A percentile compares a stretch with the other conserved stretches of the same genome.
Evolutionary conservation across 2,113 vertebrate species (phyloP).

Genomic region (Festucalex cinctus): DNA sequence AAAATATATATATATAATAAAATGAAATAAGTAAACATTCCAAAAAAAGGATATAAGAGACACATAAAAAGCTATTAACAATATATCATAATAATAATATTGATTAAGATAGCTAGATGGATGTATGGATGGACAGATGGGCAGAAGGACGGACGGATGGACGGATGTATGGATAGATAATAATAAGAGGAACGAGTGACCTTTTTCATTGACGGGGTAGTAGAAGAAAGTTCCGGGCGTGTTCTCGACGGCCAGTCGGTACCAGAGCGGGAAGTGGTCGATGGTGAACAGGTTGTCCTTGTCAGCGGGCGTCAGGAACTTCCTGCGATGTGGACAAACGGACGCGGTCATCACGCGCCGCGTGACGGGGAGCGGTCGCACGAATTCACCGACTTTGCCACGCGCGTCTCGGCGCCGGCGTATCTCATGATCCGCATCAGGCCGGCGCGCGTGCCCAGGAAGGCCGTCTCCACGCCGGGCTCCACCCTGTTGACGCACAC

Average conservation of each 20-base stretch:
- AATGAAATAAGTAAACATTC: no score
- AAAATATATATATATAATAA: no score
- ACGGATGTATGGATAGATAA: no score
- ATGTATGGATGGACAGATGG: no score
- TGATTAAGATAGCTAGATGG: no score
- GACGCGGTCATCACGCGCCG: neutral
- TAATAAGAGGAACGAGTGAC: constrained; percentile 15
- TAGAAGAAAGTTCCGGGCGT: constrained; percentile 84
- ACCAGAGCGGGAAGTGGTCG: constrained; percentile 94
- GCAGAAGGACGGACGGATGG: no score
- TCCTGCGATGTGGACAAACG: constrained; percentile 62
- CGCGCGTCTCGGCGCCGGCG: constrained; percentile 79
- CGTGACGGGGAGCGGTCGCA: no score
- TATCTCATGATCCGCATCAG: constrained; percentile 81
- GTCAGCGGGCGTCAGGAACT: constrained; percentile 80
- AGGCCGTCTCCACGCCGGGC: constrained; percentile 79
- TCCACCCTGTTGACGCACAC: constrained; percentile 62
- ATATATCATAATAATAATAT: no score
- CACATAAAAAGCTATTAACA: no score
- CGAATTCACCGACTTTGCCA: constrained; percentile 74
- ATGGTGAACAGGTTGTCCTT: constrained; percentile 86
- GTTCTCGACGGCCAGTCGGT: constrained; percentile 85
- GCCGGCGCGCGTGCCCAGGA: constrained; percentile 88
- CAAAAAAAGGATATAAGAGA: no score
- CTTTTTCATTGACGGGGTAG: constrained; percentile 77